Percentiles rank a stretch among this genome's conserved stretches.
phyloP scores from a whole-genome alignment of 92 coral and sea anemone species.

The Plumapathes pennacea region DNA sequence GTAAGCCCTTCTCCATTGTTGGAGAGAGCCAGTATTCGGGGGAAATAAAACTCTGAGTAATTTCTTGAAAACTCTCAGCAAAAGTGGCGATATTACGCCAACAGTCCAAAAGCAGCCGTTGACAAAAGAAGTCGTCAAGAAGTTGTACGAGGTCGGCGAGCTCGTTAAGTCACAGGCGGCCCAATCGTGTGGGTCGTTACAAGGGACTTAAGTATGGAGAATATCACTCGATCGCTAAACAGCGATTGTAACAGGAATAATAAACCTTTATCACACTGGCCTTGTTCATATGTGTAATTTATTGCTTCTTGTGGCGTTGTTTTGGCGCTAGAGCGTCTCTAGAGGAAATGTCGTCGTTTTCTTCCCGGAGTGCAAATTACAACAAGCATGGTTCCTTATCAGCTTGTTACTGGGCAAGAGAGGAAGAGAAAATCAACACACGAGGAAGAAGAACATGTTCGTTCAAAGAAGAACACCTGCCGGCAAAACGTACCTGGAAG shows the following conservation, averaged over 20 bases:
- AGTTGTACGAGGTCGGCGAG: constrained; percentile 38
- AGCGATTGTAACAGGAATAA: no score
- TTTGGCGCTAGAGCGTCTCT: no score
- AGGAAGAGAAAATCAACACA: constrained; percentile 54
- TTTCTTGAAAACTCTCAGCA: constrained; percentile 29
- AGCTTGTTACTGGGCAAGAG: constrained; percentile 42
- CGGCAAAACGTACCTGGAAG: constrained; percentile 24
- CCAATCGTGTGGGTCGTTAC: no score
- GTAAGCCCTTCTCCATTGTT: constrained; percentile 33
- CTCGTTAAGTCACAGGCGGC: constrained; percentile 25
- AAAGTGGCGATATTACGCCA: constrained; percentile 30
- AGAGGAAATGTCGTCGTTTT: no score
- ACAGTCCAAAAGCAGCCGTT: constrained; percentile 29
- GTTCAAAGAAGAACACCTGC: constrained; percentile 24
- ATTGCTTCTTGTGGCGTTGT: no score
- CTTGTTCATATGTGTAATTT: no score
- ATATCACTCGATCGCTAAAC: no score
- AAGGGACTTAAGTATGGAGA: no score
- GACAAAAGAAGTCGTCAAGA: constrained; percentile 34
- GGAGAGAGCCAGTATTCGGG: constrained; percentile 22
- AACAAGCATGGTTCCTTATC: constrained; percentile 44
- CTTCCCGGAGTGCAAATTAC: no score
- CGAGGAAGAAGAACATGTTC: constrained; percentile 27
- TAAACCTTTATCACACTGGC: no score
- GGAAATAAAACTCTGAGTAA: constrained; percentile 38